Evolutionary conservation across 2,888 invertebrate species (phyloP), one percentile per base, ranked within the genome.

Genomic region (Drosophila rubida): DNA sequence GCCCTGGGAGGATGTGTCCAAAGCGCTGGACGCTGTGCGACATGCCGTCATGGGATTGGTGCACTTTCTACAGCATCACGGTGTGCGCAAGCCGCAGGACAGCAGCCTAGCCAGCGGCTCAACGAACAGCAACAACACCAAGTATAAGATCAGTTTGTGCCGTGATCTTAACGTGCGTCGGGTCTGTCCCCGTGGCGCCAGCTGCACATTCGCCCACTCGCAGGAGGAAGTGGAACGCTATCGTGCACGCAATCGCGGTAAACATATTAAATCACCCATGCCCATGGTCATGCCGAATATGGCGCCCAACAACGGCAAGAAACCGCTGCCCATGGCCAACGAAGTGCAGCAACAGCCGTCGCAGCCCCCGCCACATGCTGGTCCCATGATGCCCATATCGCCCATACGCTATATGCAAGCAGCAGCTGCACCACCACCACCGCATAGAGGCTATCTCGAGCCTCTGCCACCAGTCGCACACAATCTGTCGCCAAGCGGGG

Each of bases 181-280:
- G 0, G 95, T 94, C 69, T 98, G 98, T 90, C 97, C 98, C 0
- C 93, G 98, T 8, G 97, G 97, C 4, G 94, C 94, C 42, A 95
- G 95, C 80, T 98, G 98, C 91, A 97, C 97, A 0, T 98, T 97
- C 92, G 97, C 98, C 5, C 98, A 98, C 91, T 96, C 96, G 0
- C 96, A 96, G 75, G 96, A 97, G 73, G 98, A 98, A 91, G 93
- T 98, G 37, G 97, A 98, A 87, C 96, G 96, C 68, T 95, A 95
- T 87, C 93, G 95, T 55, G 94, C 95, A 4, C 95, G 95, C 84
- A 95, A 93, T 87, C 93, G 95, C 13, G 80, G 78, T 4, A 95
- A 95, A 90, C 92, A 93, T 70, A 85, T 88, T 13, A 90, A 91
- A 65, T 77, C 88, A 39, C 78, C 89, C 27, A 63, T 75, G 78